A percentile compares a stretch with the other conserved stretches of the same genome.
Conservation (phyloP, 2,113 vertebrate species). For the mouse (Mus musculus) region GRCm39 chr13:18584001-18584500, state of each 20-base stretch:
- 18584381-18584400: background rate
- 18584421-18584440: background rate
- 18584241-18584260: background rate
- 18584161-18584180: background rate
- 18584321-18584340: too few relatives aligned
- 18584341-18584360: background rate
- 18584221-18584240: background rate
- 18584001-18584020: background rate
- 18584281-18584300: background rate
- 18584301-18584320: background rate
- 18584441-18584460: background rate
- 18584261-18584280: background rate
- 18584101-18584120: background rate
- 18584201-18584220: background rate
- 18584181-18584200: background rate
- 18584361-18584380: background rate
- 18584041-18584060: too few relatives aligned
- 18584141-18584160: background rate
- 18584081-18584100: background rate
- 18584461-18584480: background rate
- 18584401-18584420: background rate
- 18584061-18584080: background rate
- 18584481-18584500: background rate
- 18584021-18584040: background rate
- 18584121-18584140: background rate